phyloP scores from a whole-genome alignment of 2,888 invertebrate genomes.

The Chaetogeoica ovagalla region DNA sequence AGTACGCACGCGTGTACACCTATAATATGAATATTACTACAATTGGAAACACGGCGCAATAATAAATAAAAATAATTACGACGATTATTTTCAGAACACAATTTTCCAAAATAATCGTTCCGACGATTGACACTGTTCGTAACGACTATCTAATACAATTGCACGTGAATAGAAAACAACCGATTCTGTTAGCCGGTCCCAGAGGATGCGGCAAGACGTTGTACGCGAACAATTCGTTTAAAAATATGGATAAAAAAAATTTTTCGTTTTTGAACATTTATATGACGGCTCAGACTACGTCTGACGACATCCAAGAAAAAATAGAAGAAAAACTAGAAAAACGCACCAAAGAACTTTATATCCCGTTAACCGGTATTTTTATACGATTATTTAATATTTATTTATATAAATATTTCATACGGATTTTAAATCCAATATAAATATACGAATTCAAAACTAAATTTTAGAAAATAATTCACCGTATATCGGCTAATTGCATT shows the following conservation, averaged over 20 bases:
- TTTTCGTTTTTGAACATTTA: slow-evolving; percentile 75
- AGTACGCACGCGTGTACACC: slow-evolving; percentile 5
- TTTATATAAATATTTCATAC: too few relatives aligned
- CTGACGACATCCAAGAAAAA: slow-evolving; percentile 80
- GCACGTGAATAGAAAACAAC: slow-evolving; percentile 68
- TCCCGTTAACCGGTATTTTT: slow-evolving; percentile 62
- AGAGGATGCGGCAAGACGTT: slow-evolving; percentile 89
- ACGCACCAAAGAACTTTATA: slow-evolving; percentile 80
- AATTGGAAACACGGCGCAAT: too few relatives aligned
- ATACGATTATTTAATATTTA: not conserved
- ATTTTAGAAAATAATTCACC: too few relatives aligned
- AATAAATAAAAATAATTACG: not conserved
- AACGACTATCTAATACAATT: slow-evolving; percentile 74
- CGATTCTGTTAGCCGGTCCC: slow-evolving; percentile 78
- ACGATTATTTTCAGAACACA: slow-evolving; percentile 65
- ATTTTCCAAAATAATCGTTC: slow-evolving; percentile 82
- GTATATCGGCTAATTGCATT: too few relatives aligned
- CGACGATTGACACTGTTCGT: slow-evolving; percentile 85
- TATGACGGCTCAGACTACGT: slow-evolving; percentile 87
- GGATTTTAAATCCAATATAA: not conserved
- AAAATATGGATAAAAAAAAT: slow-evolving; percentile 64
- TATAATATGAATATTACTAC: not conserved
- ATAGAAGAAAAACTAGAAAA: slow-evolving; percentile 87
- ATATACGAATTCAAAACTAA: not conserved
- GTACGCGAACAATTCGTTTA: slow-evolving; percentile 67